phyloP scores from a whole-genome alignment of 2,797 vertebrate genomes.

The Trachurus trachurus region DNA sequence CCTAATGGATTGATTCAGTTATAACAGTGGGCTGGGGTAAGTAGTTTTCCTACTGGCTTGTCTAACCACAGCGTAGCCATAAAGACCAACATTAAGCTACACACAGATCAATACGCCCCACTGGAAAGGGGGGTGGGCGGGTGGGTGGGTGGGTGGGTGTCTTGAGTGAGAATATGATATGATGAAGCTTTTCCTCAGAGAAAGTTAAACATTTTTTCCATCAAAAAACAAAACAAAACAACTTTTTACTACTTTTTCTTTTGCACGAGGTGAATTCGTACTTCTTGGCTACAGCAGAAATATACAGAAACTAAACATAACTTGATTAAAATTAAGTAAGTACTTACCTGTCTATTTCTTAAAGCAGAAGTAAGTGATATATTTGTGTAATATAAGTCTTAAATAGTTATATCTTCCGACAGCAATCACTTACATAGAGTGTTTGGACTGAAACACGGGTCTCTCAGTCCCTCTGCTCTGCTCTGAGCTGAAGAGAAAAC shows the following conservation, averaged over 20 bases:
- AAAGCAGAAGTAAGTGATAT: too few species aligned
- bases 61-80: slow-evolving; percentile 80
- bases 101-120: slow-evolving; percentile 81
- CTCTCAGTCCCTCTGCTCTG: too few species aligned
- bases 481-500: too few species aligned
- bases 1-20: slow-evolving; percentile 86
- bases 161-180: slow-evolving; percentile 44
- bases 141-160: background rate
- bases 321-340: slow-evolving; percentile 28
- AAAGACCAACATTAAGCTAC: slow-evolving; percentile 83
- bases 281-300: background rate
- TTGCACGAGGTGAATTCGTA: slow-evolving; percentile 20
- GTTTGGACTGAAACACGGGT: too few species aligned
- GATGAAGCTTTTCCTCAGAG: slow-evolving; percentile 54
- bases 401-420: too few species aligned
- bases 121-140: slow-evolving; percentile 31
- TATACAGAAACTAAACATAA: slow-evolving; percentile 28
- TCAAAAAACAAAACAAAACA: slow-evolving; percentile 37
- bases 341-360: slow-evolving; percentile 29
- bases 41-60: slow-evolving; percentile 78
- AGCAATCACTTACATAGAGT: too few species aligned
- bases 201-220: slow-evolving; percentile 59
- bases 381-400: too few species aligned
- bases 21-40: slow-evolving; percentile 78
- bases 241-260: slow-evolving; percentile 23